Base-by-base conservation (phyloP, 2,797 vertebrate species). In the Anguilla pacifica region DNA sequence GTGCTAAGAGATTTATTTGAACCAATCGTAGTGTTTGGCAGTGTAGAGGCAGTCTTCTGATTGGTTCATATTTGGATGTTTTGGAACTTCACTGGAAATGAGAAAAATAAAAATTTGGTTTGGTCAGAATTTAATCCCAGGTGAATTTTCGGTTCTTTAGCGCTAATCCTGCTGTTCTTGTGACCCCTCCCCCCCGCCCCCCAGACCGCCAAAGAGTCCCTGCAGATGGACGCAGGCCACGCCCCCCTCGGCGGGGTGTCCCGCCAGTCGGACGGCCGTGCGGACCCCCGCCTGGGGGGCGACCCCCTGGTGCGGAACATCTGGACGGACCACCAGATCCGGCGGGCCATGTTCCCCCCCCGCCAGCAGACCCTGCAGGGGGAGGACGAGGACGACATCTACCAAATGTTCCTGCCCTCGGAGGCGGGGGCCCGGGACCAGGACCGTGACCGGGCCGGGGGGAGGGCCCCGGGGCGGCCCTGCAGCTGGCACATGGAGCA, bases 401-500 rank as follows among this genome's bases (percentile, higher is more conserved):
- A 99, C 92, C 98, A 99, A 92, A 97, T 98, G 97, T 99, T 99
- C 89, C 92, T 99, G 88, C 97, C 98, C 0, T 97, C 98, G 0
- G 95, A 96, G 49, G 93, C 89, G 0, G 95, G 96, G 0, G 92
- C 95, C 28, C 39, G 91, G 0, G 90, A 94, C 88, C 94, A 91
- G 83, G 97, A 93, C 39, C 39, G 39, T 89, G 97, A 93, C 4
- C 91, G 90, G 39, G 39, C 3, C 39, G 39, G 39, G 39, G 39
- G 39, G 51, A 70, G 93, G n/a, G 90, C 90, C 88, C 92, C 97
- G 0, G 96, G 96, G 53, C 96, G 98, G 22, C 98, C 98, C 0
- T 98, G 97, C 92, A 99, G 98, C 92, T 99, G 98, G 98, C 98
- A 98, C 7, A 90, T 98, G 39, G 98, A 98, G n/a, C 93, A 96